Conservation (phyloP, 2,113 vertebrate species). For the Aegithalos caudatus region DNA sequence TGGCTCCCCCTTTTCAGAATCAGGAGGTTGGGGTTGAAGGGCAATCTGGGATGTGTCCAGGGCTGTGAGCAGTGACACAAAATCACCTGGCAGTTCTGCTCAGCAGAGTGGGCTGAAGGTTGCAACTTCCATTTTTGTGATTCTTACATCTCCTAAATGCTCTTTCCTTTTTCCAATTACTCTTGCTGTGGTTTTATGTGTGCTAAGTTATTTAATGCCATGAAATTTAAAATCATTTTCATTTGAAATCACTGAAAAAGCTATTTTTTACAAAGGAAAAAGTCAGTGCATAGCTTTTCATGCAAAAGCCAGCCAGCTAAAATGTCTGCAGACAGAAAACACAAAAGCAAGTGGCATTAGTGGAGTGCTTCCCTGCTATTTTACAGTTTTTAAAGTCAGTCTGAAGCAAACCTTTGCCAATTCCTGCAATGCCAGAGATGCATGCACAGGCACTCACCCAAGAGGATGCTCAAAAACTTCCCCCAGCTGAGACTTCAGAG, state of each 20-base stretch:
- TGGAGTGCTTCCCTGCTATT: not conserved
- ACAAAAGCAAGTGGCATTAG: not conserved
- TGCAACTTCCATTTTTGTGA: not conserved
- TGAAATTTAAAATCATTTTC: not conserved
- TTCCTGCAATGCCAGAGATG: not conserved
- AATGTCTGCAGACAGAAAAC: not conserved
- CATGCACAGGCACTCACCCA: not conserved
- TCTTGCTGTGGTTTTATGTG: not conserved
- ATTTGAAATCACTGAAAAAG: not conserved
- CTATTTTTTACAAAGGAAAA: not conserved
- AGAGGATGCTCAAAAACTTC: not conserved
- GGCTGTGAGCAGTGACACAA: not conserved
- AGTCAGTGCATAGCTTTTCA: fast-evolving
- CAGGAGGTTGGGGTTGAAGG: not conserved
- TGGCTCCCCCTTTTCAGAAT: not conserved
- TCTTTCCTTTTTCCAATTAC: not conserved
- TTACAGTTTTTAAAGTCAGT: not conserved
- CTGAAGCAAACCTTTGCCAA: not conserved
- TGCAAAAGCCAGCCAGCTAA: not conserved
- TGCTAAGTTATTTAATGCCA: not conserved
- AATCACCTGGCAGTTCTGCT: not conserved
- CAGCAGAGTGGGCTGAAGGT: not conserved
- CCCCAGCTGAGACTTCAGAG: not conserved
- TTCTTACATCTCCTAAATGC: not conserved
- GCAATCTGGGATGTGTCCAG: not conserved